Conservation (phyloP, 2,888 invertebrate species). For the Zeuzera pyrina region DNA sequence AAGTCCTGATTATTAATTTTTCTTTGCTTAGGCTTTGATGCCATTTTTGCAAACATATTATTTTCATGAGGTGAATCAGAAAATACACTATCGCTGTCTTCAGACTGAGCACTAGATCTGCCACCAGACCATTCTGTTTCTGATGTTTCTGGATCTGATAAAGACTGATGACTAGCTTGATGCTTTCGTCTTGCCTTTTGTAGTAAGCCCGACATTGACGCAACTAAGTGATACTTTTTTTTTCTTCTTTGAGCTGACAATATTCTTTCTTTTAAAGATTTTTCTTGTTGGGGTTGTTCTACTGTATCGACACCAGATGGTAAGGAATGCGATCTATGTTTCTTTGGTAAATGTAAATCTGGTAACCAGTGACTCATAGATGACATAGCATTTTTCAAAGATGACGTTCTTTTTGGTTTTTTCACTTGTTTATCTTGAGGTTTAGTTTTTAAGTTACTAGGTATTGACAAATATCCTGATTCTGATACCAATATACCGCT, state of each 20-base stretch:
- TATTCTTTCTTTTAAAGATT: conserved; percentile 59
- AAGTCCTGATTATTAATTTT: conserved; percentile 65
- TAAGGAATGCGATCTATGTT: conserved; percentile 86
- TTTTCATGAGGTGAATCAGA: conserved; percentile 78
- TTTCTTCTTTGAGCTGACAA: conserved; percentile 74
- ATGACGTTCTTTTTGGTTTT: conserved; percentile 81
- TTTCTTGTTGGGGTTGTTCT: conserved; percentile 63
- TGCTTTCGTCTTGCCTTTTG: conserved; percentile 86
- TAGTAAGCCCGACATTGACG: conserved; percentile 87
- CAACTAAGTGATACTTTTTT: conserved; percentile 85
- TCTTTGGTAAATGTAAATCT: conserved; percentile 83
- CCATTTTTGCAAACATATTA: conserved; percentile 77
- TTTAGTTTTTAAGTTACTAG: conserved; percentile 75
- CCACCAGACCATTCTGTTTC: conserved; percentile 80
- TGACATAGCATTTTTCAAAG: conserved; percentile 85
- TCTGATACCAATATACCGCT: conserved; percentile 80
- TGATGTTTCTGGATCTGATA: conserved; percentile 84
- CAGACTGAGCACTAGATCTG: conserved; percentile 78
- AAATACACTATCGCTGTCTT: conserved; percentile 83
- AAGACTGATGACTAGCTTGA: conserved; percentile 74
- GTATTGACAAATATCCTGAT: conserved; percentile 84
- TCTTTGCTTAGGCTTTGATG: conserved; percentile 52
- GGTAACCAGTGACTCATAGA: conserved; percentile 87
- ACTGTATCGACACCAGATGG: conserved; percentile 79
- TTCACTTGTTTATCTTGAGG: conserved; percentile 72